Evolutionary conservation across 2,797 vertebrate species (phyloP), one percentile per base, ranked within the genome.

Genomic region (Enteromius paludinosus): DNA sequence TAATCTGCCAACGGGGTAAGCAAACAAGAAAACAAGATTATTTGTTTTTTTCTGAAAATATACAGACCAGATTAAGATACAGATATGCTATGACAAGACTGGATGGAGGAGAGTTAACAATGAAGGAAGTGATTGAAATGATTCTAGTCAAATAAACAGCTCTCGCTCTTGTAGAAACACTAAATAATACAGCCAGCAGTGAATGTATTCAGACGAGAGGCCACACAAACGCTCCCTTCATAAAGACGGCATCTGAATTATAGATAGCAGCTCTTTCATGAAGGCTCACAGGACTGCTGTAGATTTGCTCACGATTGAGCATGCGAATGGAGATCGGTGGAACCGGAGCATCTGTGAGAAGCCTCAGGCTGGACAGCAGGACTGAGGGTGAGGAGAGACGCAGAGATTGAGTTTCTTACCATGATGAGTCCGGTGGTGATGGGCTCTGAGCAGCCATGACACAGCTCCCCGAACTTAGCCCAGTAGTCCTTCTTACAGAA

Each of bases 401-500:
- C 62, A 15, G 4, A 52, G 72, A 64, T n/a, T 6, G 3, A 56
- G 66, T 65, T 61, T 70, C 45, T 96, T 92, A 99, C 98, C 98
- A 99, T 99, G 93, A 99, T 96, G 87, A 99, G 94, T 76, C 98
- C 98, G 47, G 97, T 98, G 92, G 95, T 96, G 94, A 99, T 99
- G 20, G 96, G 96, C 91, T 99, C 97, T 0, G 95, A 96, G 91
- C 98, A 99, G 87, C 98, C 98, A 0, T 99, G 97, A 92, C 98
- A 99, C 75, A 98, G 94, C 91, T 98, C 97, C 41, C 97, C 97
- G 0, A 96, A 99, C 83, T 93, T 96, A 47, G 94, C 92, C 97
- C 98, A 99, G 92, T 98, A 99, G 91, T 99, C 97, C 87, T 96
- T 97, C 94, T 98, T 98, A 91, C 98, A 99, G 94, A 96, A 99